Base-by-base conservation (phyloP, 2,888 invertebrate genomes). In the Sphaerophoria rueppellii region DNA sequence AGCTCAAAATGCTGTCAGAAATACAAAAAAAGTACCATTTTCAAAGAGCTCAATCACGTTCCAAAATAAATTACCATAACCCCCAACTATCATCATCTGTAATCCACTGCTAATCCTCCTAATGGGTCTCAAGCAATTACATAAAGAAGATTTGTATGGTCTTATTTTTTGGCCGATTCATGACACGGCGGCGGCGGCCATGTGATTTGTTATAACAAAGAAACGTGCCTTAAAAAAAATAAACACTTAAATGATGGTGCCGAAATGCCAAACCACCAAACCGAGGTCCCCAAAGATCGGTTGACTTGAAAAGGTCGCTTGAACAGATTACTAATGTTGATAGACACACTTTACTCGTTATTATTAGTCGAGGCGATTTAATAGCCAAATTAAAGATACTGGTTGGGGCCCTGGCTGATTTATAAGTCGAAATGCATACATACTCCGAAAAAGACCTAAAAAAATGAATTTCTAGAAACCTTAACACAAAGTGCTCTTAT, bases 241-340 rank as follows among this genome's bases (percentile, higher is more conserved):
- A 35, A 37, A 50, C 43, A 63, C 43, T 52, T 4, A 55, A 58
- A 1, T 54, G 67, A 46, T 48, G 65, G 48, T 57, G 74, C 52
- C 70, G 61, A 69, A 63, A 63, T 63, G 63, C 63, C 63, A 67
- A 71, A 80, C 75, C 67, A 73, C 75, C 75, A 65, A 24, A 69
- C 69, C 57, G 72, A 75, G 80, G 80, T 76, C 61, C 63, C 71
- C 63, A 67, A 40, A 63, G 63, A 67, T 48, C 65, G 61, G 63
- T 40, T 71, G 67, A 52, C 37, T 71, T 76, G 55, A 58, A 81
- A 85, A 80, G 85, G 81, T 81, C 80, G 80, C 80, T 79, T 76
- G 80, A 72, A 69, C 57, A 46, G 80, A 75, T 85, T 73, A 76
- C 85, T 79, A 79, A 83, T 72, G 60, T 63, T 67, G 57, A 57